Evolutionary conservation across 1,140 invertebrate genomes (phyloP), one percentile per base, ranked within the genome.

Genomic region (Hormaphis cornu): DNA sequence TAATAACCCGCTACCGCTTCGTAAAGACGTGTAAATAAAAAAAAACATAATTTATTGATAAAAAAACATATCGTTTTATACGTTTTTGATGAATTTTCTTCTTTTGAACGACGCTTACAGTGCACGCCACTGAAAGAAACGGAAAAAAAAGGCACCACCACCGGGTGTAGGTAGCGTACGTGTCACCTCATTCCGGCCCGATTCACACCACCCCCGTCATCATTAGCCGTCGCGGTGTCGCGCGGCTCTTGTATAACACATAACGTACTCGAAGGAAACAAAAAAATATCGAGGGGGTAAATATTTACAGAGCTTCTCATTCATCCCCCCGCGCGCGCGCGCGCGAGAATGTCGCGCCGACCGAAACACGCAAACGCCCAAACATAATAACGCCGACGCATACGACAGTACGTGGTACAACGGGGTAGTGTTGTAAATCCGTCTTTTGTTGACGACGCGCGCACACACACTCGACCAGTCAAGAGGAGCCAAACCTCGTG

Each of bases 221-320:
- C 44, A 63, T 63, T 63, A 63, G 59, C 59, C 42, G 59, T 63
- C 46, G 59, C 59, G 26, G 59, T 63, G n/a, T 30, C 16, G 18
- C 24, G 18, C 37, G 16, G 18, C 30, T 14, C 8, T 53, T 20
- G 28, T 14, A n/a, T 42, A 7, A 16, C n/a, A n/a, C n/a, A n/a
- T n/a, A n/a, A n/a, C n/a, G 52, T 18, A 54, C 30, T 18, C 28
- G n/a, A 28, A 54, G 1, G 3, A 26, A 44, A 44, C 42, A 35
- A 28, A 48, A 26, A 61, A 61, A 46, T 44, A 20, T 61, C 58
- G 40, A 48, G 59, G 59, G 59, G 37, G 59, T 63, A 63, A 63
- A 63, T 63, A 63, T 63, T 63, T 63, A 63, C 59, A 20, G 40
- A 56, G 14, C 10, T n/a, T n/a, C n/a, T n/a, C n/a, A n/a, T n/a